phyloP scores from a whole-genome alignment of 2,888 invertebrate species.

The Epistrophe eligans region DNA sequence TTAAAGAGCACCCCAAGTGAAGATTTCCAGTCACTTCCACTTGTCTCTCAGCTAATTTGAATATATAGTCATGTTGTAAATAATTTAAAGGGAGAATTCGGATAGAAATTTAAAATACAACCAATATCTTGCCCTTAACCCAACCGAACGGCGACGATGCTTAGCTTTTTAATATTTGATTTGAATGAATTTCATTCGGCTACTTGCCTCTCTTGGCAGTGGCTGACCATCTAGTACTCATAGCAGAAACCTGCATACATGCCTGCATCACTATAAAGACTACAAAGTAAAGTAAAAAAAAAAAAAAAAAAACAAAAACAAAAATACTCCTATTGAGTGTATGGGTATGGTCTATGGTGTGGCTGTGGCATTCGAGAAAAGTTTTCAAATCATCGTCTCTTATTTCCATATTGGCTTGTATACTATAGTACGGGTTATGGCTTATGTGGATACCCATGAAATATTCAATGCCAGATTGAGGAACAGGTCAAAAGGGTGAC shows the following conservation, averaged over 20 bases:
- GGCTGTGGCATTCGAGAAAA: conserved; percentile 58
- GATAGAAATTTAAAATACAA: conserved; percentile 60
- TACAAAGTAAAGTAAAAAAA: no score
- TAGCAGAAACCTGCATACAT: not conserved
- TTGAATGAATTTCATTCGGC: conserved; percentile 38
- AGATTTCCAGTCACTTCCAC: conserved; percentile 26
- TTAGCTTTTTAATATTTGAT: conserved; percentile 72
- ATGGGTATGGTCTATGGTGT: not conserved
- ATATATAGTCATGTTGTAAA: conserved; percentile 44
- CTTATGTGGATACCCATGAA: conserved; percentile 50
- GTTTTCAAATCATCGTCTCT: conserved; percentile 67
- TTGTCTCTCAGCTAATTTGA: conserved; percentile 37
- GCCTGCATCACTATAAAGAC: conserved; percentile 28
- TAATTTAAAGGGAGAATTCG: conserved; percentile 31
- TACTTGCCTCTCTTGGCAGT: not conserved
- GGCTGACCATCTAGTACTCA: not conserved
- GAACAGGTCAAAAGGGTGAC: conserved; percentile 55
- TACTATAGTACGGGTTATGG: not conserved
- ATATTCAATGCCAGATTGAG: conserved; percentile 66
- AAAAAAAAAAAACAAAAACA: conserved; percentile 32
- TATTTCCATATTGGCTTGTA: conserved; percentile 47
- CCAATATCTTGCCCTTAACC: conserved; percentile 54
- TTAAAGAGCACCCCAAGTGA: conserved; percentile 44
- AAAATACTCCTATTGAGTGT: not conserved
- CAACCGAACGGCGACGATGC: conserved; percentile 38